Conservation (phyloP, 2,797 vertebrate species). For the Lepilemur septentrionalis region DNA sequence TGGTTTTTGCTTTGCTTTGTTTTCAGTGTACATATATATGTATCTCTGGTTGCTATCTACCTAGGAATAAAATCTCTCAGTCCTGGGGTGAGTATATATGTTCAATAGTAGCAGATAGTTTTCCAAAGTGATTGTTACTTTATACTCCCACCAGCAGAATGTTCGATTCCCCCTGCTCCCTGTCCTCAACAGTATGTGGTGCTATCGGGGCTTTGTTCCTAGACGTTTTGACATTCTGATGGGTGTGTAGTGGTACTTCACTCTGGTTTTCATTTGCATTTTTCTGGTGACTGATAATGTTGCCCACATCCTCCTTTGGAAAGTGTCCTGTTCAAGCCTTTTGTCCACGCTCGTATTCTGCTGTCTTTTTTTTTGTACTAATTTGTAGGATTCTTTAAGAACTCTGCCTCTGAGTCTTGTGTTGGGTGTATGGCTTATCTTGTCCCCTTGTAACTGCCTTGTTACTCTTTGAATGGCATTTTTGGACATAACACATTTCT, state of each 20-base stretch:
- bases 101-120: background rate
- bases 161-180: background rate
- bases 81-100: no score
- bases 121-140: background rate
- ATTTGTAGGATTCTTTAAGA: background rate
- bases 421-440: background rate
- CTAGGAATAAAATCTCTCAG: background rate
- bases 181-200: background rate
- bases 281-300: background rate
- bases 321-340: background rate
- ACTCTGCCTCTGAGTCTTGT: background rate
- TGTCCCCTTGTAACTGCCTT: background rate
- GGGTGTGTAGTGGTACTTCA: background rate
- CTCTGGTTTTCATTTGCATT: background rate
- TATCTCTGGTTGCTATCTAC: background rate
- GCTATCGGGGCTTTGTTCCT: background rate
- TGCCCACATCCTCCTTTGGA: background rate
- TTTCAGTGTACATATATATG: background rate
- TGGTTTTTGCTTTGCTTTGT: background rate
- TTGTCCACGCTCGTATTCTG: background rate
- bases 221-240: background rate
- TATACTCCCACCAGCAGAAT: no score
- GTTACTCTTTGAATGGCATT: background rate
- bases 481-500: background rate
- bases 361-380: background rate